Conservation (phyloP, 2,113 vertebrate genomes). For the Channa argus region DNA sequence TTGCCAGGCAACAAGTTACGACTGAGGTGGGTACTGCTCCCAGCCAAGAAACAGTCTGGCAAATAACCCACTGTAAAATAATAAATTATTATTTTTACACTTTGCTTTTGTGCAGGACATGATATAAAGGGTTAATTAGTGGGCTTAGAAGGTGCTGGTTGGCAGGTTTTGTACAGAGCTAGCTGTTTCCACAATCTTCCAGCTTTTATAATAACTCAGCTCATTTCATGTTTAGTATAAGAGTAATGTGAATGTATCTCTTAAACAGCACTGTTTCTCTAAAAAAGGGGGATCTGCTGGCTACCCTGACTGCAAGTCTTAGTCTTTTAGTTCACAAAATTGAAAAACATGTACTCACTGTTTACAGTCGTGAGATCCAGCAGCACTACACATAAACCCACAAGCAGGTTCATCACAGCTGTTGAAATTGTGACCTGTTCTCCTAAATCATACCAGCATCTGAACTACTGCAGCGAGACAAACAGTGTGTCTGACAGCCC, state of each 20-base stretch:
- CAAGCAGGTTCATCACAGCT: constrained; percentile 37
- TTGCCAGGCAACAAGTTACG: not conserved
- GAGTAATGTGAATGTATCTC: too few species aligned
- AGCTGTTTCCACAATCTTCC: not conserved
- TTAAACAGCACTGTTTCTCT: too few species aligned
- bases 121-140: not conserved
- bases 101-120: not conserved
- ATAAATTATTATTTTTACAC: not conserved
- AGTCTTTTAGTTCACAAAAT: not conserved
- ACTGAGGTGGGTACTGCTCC: not conserved
- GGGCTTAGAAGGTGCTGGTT: not conserved
- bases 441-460: constrained; percentile 32
- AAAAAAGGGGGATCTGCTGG: too few species aligned
- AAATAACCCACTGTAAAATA: not conserved
- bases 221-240: too few species aligned
- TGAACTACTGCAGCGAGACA: constrained; percentile 21
- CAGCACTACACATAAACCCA: constrained; percentile 36
- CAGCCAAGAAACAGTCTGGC: not conserved
- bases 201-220: not conserved
- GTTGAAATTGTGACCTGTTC: not conserved
- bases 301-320: too few species aligned
- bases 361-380: constrained; percentile 46
- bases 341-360: constrained; percentile 64
- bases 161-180: too few species aligned
- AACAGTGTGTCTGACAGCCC: not conserved